phyloP scores from a whole-genome alignment of 1,140 invertebrate species.

The Aphelenchoides avenae region DNA sequence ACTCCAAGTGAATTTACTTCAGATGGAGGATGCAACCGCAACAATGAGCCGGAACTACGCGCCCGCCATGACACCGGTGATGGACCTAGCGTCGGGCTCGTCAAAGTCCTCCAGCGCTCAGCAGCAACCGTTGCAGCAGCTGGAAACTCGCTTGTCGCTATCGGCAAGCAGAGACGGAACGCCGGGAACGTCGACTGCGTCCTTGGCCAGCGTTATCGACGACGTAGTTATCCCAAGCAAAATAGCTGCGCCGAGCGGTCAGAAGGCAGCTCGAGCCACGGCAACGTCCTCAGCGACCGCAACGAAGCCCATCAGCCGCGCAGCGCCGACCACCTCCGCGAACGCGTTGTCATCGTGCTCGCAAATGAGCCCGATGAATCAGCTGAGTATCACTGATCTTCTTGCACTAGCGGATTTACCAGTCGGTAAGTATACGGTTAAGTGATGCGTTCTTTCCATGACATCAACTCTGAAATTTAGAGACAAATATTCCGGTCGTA shows the following conservation, averaged over 20 bases:
- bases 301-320: background rate
- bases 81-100: background rate
- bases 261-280: slow-evolving; percentile 4
- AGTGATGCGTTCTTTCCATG: background rate
- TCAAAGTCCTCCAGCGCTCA: background rate
- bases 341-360: slow-evolving; percentile 18
- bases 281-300: slow-evolving; percentile 11
- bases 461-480: slow-evolving; percentile 31
- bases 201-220: background rate
- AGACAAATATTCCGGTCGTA: slow-evolving; percentile 60
- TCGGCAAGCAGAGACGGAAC: slow-evolving; percentile 13
- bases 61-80: slow-evolving; percentile 17
- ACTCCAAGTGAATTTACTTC: background rate
- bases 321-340: slow-evolving; percentile 18
- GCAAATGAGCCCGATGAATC: slow-evolving; percentile 19
- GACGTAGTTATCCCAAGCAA: slow-evolving; percentile 35
- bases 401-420: slow-evolving; percentile 30
- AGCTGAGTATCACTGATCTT: slow-evolving; percentile 26
- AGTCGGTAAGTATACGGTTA: slow-evolving; percentile 1
- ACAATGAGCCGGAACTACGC: slow-evolving; percentile 39
- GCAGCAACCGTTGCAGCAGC: slow-evolving; percentile 28
- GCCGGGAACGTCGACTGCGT: slow-evolving; percentile 5
- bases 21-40: slow-evolving; percentile 14
- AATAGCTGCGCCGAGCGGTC: no score
- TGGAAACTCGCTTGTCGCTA: slow-evolving; percentile 19